These are phyloP conservation scores for Pseudopodoces humilis DNA, from an alignment of 2,113 vertebrate species.

Conservation along the genomic window DNA sequence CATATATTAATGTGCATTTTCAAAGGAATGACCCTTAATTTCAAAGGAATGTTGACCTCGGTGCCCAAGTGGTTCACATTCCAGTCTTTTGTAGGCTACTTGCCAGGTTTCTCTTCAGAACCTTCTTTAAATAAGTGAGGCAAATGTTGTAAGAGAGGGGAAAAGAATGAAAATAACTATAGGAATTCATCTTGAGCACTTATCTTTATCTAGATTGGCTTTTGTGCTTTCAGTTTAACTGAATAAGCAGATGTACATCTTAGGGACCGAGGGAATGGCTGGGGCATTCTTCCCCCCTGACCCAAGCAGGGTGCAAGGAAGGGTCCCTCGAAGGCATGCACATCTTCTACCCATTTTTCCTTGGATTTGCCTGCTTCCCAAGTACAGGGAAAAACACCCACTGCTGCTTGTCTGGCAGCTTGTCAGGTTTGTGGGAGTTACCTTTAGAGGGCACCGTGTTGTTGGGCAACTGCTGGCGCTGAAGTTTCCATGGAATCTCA, in stretches of 20 bases:
- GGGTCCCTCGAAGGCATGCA: neutral
- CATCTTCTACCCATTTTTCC: neutral
- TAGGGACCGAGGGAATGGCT: neutral
- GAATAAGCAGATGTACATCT: neutral
- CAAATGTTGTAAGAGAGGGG: neutral
- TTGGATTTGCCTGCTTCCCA: neutral
- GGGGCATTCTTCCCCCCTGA: neutral
- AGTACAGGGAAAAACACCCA: neutral
- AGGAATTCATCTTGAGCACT: neutral
- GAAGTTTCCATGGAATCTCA: neutral
- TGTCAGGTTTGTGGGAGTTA: neutral
- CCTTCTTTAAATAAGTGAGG: neutral
- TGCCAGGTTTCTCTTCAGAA: neutral
- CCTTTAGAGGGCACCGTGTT: neutral
- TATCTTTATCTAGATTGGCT: neutral
- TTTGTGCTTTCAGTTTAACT: neutral
- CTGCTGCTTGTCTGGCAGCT: neutral
- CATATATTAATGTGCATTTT: rapidly evolving
- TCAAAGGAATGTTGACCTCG: neutral
- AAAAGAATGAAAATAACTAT: neutral
- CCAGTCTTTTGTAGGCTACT: neutral
- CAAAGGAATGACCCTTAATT: neutral
- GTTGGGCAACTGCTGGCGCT: neutral
- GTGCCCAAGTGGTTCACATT: neutral
- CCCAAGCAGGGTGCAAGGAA: neutral